A percentile compares a stretch with the other conserved stretches of the same genome.
These are phyloP conservation scores for Torymus auratus DNA, from an alignment of 2,888 invertebrate genomes.

Conservation along the genomic window DNA sequence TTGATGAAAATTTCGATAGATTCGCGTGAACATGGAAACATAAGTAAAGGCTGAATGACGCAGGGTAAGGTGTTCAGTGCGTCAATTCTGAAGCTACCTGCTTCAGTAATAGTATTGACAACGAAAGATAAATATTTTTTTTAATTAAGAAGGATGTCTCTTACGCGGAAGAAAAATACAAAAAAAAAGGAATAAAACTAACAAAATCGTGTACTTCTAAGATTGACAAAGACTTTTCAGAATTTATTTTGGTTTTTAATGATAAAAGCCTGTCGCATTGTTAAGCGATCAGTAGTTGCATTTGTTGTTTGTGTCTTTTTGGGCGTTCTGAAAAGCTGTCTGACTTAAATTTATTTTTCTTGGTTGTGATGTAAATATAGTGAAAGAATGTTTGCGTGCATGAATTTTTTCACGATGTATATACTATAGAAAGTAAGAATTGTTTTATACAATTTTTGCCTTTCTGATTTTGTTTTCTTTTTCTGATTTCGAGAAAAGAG, in stretches of 20 bases:
- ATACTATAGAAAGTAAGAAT: constrained; percentile 22
- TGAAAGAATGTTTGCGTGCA: constrained; percentile 40
- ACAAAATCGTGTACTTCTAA: constrained; percentile 33
- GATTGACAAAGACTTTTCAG: constrained; percentile 34
- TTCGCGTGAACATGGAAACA: constrained; percentile 30
- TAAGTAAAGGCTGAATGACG: constrained; percentile 44
- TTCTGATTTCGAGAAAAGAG: constrained; percentile 19
- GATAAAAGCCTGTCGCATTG: neutral
- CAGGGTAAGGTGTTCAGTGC: constrained; percentile 24
- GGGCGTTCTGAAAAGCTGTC: constrained; percentile 40
- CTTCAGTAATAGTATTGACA: constrained; percentile 55
- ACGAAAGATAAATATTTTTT: constrained; percentile 39
- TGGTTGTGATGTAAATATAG: constrained; percentile 70
- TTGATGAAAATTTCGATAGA: constrained; percentile 43
- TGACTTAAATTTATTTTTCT: constrained; percentile 65
- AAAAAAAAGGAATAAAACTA: constrained; percentile 19
- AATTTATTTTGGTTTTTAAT: constrained; percentile 36
- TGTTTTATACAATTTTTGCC: constrained; percentile 25
- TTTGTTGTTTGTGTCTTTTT: constrained; percentile 32
- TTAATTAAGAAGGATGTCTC: constrained; percentile 5
- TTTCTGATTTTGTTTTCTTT: constrained; percentile 41
- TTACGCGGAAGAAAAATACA: constrained; percentile 20
- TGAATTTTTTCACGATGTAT: constrained; percentile 38
- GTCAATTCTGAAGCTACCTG: constrained; percentile 26
- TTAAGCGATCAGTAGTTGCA: constrained; percentile 14